Conservation (phyloP, 2,888 invertebrate genomes). For the Diploptera punctata region DNA sequence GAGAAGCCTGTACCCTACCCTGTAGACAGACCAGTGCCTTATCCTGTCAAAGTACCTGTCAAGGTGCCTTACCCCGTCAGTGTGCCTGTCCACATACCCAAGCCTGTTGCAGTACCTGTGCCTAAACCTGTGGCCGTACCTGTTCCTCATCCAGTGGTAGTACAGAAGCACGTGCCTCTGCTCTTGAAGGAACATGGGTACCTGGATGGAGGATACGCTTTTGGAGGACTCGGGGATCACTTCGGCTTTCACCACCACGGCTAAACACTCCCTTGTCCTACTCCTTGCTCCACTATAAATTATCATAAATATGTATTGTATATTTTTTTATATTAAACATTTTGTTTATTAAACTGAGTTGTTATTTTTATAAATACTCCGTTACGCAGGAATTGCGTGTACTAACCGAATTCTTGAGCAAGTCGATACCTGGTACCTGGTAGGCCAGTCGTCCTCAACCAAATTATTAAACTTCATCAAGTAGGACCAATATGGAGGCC, state of each 20-base stretch:
- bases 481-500: too few relatives aligned
- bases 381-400: too few relatives aligned
- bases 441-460: too few relatives aligned
- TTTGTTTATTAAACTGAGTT: too few relatives aligned
- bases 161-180: conserved; percentile 33
- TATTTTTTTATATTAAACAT: too few relatives aligned
- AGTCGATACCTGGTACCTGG: too few relatives aligned
- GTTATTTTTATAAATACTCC: too few relatives aligned
- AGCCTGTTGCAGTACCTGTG: conserved; percentile 51
- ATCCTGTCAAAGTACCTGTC: conserved; percentile 42
- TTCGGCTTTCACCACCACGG: conserved; percentile 49
- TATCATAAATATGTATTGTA: too few relatives aligned
- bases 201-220: background rate
- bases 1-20: conserved; percentile 47
- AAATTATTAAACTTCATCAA: too few relatives aligned
- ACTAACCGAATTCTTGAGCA: too few relatives aligned
- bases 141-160: conserved; percentile 32
- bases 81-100: conserved; percentile 45
- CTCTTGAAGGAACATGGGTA: conserved; percentile 11
- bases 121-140: conserved; percentile 30
- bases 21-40: conserved; percentile 39
- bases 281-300: too few relatives aligned
- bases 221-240: background rate
- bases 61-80: conserved; percentile 45
- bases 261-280: too few relatives aligned